Percentiles rank a stretch among this genome's conserved stretches.
Conservation (phyloP, 2,888 invertebrate species). For the Leptopterna dolabrata region DNA sequence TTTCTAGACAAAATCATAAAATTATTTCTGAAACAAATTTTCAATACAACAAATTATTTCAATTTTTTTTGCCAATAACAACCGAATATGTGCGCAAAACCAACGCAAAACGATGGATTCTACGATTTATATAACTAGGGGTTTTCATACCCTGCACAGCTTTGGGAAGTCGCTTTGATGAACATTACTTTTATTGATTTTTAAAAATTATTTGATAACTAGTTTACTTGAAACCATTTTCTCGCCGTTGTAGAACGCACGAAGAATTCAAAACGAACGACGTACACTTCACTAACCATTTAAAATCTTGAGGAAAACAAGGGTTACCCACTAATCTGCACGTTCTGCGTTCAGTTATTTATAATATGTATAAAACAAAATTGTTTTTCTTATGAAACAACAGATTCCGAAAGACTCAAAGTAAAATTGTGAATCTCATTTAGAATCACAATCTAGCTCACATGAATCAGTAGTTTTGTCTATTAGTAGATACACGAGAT, state of each 20-base stretch:
- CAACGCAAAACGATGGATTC: neutral
- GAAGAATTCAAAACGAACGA: neutral
- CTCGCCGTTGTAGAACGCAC: neutral
- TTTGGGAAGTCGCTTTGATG: constrained; percentile 29
- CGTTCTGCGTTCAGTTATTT: neutral
- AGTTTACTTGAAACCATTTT: neutral
- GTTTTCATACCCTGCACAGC: constrained; percentile 18
- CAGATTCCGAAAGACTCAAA: neutral
- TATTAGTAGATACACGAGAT: neutral
- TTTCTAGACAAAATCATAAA: too few species aligned
- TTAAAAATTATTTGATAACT: neutral
- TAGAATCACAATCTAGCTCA: constrained; percentile 9
- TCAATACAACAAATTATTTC: too few species aligned
- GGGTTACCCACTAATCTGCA: neutral
- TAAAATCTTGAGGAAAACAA: neutral
- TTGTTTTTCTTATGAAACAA: neutral
- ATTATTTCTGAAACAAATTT: too few species aligned
- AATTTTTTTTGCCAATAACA: neutral
- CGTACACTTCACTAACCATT: neutral
- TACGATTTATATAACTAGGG: neutral
- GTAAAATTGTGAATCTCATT: neutral
- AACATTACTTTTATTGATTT: constrained; percentile 2
- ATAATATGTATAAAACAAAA: neutral
- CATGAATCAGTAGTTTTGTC: constrained; percentile 4
- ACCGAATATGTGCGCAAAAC: neutral